phyloP scores from a whole-genome alignment of 1,140 invertebrate genomes.

The Scaptomyza graminum region DNA sequence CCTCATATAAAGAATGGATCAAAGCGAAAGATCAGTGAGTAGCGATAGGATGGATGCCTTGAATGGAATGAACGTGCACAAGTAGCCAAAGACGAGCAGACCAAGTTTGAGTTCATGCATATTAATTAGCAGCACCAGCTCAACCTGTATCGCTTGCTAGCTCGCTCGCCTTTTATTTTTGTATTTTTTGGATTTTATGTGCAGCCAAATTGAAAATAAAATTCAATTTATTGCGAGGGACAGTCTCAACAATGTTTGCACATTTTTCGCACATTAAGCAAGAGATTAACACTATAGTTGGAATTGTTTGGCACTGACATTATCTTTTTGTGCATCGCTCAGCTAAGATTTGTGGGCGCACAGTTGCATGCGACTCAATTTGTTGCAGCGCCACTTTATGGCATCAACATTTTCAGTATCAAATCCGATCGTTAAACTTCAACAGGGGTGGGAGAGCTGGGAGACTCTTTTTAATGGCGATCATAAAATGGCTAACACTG shows the following conservation, averaged over 20 bases:
- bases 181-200: conserved; percentile 19
- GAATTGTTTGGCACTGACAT: conserved; percentile 20
- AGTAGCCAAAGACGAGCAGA: conserved; percentile 14
- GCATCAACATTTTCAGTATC: neutral
- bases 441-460: neutral
- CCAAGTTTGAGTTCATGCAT: conserved; percentile 59
- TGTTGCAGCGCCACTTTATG: conserved; percentile 43
- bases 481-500: conserved; percentile 63
- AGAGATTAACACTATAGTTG: conserved; percentile 52
- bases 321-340: conserved; percentile 27
- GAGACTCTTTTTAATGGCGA: conserved; percentile 45
- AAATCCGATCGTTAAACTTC: conserved; percentile 56
- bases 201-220: conserved; percentile 57
- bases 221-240: conserved; percentile 34
- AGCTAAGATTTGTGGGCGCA: conserved; percentile 45
- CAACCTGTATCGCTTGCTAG: conserved; percentile 10
- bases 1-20: conserved; percentile 25
- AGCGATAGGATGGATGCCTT: conserved; percentile 19
- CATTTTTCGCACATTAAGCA: conserved; percentile 68
- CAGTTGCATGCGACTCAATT: conserved; percentile 48
- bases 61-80: conserved; percentile 30
- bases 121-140: conserved; percentile 47
- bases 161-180: too few species aligned
- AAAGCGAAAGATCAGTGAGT: conserved; percentile 18
- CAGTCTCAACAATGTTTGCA: conserved; percentile 51